A percentile compares a stretch with the other conserved stretches of the same genome.
These are phyloP conservation scores for Lampris megalopsis DNA, from an alignment of 2,113 vertebrate genomes.

Conservation along the genomic window DNA sequence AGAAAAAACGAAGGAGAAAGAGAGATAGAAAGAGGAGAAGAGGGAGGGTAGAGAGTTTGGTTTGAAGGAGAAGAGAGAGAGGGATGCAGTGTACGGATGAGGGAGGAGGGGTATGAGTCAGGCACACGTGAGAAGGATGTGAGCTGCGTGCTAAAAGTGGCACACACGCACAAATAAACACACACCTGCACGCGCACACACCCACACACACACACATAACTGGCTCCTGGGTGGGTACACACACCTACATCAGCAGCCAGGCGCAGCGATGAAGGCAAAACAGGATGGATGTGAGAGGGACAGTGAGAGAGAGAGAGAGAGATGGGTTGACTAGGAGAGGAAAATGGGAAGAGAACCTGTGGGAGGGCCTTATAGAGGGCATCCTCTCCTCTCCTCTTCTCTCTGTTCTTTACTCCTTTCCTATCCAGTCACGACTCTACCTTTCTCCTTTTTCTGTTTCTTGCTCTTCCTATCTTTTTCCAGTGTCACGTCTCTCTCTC, in stretches of 20 bases:
- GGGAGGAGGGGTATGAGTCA: conserved; percentile 64
- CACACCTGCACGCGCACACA: conserved; percentile 38
- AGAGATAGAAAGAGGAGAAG: neutral
- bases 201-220: conserved; percentile 27
- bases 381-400: conserved; percentile 30
- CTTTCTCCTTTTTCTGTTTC: conserved; percentile 7
- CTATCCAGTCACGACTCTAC: neutral
- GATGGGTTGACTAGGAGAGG: neutral
- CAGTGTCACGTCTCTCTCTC: conserved; percentile 40
- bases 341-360: neutral
- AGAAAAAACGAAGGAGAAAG: neutral
- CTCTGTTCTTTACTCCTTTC: neutral
- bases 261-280: neutral
- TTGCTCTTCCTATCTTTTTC: neutral
- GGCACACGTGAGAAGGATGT: conserved; percentile 66
- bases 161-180: conserved; percentile 20
- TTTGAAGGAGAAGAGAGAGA: conserved; percentile 20
- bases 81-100: conserved; percentile 27
- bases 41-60: neutral
- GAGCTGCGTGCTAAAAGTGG: conserved; percentile 61
- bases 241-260: conserved; percentile 57
- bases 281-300: too few species aligned
- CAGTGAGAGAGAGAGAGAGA: neutral
- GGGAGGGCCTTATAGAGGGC: conserved; percentile 60
- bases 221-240: conserved; percentile 1